Percentiles rank a stretch among this genome's conserved stretches.
Conservation (phyloP, 2,113 vertebrate genomes). For the Urocolius indicus region DNA sequence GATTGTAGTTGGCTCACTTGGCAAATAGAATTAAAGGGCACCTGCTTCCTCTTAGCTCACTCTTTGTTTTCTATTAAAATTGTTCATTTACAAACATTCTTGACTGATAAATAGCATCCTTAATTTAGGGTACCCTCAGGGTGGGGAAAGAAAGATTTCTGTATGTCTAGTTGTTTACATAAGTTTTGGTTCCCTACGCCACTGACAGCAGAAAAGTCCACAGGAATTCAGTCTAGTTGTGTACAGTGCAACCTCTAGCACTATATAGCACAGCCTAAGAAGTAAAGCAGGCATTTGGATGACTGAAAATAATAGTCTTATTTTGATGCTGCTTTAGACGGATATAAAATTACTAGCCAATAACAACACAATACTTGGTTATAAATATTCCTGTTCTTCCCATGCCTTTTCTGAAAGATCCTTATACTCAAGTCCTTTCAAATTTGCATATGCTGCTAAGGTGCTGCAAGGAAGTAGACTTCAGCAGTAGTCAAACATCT, state of each 20-base stretch:
- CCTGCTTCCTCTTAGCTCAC: not conserved
- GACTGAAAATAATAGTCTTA: not conserved
- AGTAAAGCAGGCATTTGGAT: not conserved
- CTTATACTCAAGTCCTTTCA: not conserved
- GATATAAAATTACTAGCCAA: not conserved
- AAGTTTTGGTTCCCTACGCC: not conserved
- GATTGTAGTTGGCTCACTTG: not conserved
- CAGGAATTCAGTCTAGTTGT: not conserved
- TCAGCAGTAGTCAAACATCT: not conserved
- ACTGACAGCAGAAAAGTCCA: not conserved
- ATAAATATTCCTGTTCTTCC: not conserved
- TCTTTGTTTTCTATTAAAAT: not conserved
- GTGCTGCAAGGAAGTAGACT: not conserved
- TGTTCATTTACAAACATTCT: not conserved
- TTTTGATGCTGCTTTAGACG: not conserved
- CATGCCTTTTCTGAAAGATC: not conserved
- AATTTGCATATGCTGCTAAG: not conserved
- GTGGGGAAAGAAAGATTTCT: not conserved
- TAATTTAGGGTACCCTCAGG: not conserved
- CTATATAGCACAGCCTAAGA: not conserved
- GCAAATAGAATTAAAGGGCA: not conserved
- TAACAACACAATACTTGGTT: not conserved
- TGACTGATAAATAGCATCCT: not conserved
- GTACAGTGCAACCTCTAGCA: not conserved
- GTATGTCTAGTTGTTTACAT: not conserved